phyloP scores from a whole-genome alignment of 2,113 vertebrate species.

The Pyxicephalus adspersus region DNA sequence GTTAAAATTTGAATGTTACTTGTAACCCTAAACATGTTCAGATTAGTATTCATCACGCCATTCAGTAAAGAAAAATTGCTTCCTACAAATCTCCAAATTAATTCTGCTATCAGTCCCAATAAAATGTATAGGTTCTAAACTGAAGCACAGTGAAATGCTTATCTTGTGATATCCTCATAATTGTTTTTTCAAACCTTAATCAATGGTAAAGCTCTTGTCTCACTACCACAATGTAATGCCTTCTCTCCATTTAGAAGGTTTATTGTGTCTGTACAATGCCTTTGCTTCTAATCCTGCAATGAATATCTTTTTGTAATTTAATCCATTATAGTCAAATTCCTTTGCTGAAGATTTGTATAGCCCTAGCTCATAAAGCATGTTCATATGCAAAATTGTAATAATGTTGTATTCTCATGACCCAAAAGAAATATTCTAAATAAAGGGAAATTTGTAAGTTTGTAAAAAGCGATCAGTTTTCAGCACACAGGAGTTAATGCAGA shows the following conservation, averaged over 20 bases:
- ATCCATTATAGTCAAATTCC: not conserved
- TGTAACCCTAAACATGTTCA: no score
- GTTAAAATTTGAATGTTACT: no score
- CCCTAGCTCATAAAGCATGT: not conserved
- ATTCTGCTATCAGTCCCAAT: not conserved
- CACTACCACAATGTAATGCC: no score
- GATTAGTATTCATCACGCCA: not conserved
- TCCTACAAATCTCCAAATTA: not conserved
- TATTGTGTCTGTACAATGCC: not conserved
- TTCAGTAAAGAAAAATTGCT: not conserved
- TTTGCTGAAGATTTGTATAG: not conserved
- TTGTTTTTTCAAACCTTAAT: not conserved
- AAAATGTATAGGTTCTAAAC: not conserved
- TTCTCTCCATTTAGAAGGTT: not conserved
- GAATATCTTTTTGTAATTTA: not conserved
- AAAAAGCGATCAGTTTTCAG: no score
- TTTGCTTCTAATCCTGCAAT: not conserved
- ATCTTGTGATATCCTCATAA: not conserved
- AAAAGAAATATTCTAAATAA: not conserved
- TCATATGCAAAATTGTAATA: not conserved
- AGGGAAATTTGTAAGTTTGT: not conserved
- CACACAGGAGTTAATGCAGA: no score
- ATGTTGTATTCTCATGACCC: not conserved
- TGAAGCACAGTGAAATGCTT: not conserved
- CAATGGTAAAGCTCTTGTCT: not conserved